phyloP scores from a whole-genome alignment of 2,797 vertebrate genomes.

The Amphiprion clarkii region DNA sequence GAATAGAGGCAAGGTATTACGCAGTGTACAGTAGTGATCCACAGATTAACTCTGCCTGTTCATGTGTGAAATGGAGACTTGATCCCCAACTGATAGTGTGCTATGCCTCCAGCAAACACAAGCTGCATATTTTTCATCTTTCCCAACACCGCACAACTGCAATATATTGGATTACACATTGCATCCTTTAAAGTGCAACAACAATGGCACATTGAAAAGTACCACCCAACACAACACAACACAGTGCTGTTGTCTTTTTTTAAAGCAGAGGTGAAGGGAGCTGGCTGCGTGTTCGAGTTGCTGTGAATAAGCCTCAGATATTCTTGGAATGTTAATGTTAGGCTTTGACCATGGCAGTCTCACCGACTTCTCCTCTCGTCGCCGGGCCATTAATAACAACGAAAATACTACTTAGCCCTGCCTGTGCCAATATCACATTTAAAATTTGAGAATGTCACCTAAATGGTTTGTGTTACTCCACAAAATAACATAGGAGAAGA shows the following conservation, averaged over 20 bases:
- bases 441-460: slow-evolving; percentile 1
- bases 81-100: slow-evolving; percentile 83
- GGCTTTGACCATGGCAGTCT: slow-evolving; percentile 70
- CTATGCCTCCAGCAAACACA: slow-evolving; percentile 79
- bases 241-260: slow-evolving; percentile 30
- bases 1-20: slow-evolving; percentile 63
- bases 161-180: slow-evolving; percentile 79
- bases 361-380: slow-evolving; percentile 62
- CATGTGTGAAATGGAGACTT: slow-evolving; percentile 89
- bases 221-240: slow-evolving; percentile 64
- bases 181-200: slow-evolving; percentile 60
- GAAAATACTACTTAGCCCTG: slow-evolving; percentile 52
- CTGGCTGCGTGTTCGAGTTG: slow-evolving; percentile 53
- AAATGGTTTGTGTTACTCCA: slow-evolving; percentile 9
- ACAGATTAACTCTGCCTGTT: slow-evolving; percentile 87
- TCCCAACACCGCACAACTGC: slow-evolving; percentile 74
- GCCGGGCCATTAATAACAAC: slow-evolving; percentile 72
- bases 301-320: slow-evolving; percentile 77
- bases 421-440: slow-evolving; percentile 24
- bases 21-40: slow-evolving; percentile 82
- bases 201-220: slow-evolving; percentile 72
- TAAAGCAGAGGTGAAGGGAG: slow-evolving; percentile 68
- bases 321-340: slow-evolving; percentile 83
- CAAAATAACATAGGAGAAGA: background rate
- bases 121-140: slow-evolving; percentile 71